These are phyloP conservation scores for Telenomus remus DNA, from an alignment of 1,140 invertebrate species.

Conservation along the genomic window DNA sequence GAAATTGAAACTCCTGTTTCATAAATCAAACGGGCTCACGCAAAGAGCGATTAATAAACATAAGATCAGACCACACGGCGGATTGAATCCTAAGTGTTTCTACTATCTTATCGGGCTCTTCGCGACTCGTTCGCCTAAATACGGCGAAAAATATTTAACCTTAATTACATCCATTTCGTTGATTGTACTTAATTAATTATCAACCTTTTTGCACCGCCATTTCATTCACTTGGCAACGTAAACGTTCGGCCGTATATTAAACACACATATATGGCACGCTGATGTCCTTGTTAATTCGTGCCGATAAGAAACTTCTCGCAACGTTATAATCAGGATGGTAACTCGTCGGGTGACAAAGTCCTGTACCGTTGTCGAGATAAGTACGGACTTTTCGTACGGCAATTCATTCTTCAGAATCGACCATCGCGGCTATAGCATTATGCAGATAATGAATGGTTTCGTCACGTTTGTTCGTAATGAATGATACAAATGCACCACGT, in stretches of 20 bases:
- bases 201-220: neutral
- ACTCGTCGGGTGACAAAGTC: conserved; percentile 29
- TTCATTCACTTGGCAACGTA: no score
- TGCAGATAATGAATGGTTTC: conserved; percentile 36
- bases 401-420: conserved; percentile 34
- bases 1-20: no score
- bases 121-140: conserved; percentile 15
- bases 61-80: neutral
- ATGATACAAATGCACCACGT: conserved; percentile 28
- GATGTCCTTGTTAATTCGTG: conserved; percentile 30
- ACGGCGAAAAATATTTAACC: neutral
- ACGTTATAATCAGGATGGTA: conserved; percentile 28
- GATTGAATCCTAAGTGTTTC: neutral
- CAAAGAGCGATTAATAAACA: neutral
- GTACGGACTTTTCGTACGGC: conserved; percentile 27
- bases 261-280: conserved; percentile 6
- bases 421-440: conserved; percentile 22
- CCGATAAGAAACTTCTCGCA: conserved; percentile 19
- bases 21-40: no score
- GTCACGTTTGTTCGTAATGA: conserved; percentile 34
- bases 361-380: conserved; percentile 35
- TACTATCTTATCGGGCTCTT: conserved; percentile 5
- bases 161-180: conserved; percentile 14
- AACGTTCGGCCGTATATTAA: no score
- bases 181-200: conserved; percentile 21